These are phyloP conservation scores for Clivina fossor DNA, from an alignment of 2,888 invertebrate species.

Conservation along the genomic window DNA sequence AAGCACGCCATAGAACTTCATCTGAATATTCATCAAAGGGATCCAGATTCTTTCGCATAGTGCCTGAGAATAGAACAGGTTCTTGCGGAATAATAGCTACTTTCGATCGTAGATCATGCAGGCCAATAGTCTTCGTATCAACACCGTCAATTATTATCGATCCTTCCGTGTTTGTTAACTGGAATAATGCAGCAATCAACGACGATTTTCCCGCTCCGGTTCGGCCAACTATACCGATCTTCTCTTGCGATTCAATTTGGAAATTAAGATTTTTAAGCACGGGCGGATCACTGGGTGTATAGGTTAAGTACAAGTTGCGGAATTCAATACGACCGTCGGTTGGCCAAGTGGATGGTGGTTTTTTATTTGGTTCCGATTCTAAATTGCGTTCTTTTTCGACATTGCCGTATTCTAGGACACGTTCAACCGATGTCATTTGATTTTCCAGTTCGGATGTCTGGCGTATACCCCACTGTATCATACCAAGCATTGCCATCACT, in stretches of 20 bases:
- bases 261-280: conserved; percentile 71
- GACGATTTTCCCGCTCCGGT: conserved; percentile 78
- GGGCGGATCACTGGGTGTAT: conserved; percentile 65
- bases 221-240: conserved; percentile 72
- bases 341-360: conserved; percentile 72
- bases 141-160: conserved; percentile 73
- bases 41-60: conserved; percentile 80
- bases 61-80: conserved; percentile 78
- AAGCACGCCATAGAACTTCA: conserved; percentile 72
- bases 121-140: conserved; percentile 65
- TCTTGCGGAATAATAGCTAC: conserved; percentile 80
- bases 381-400: conserved; percentile 70
- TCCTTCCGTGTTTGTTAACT: conserved; percentile 73
- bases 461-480: conserved; percentile 65
- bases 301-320: conserved; percentile 65
- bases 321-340: conserved; percentile 65
- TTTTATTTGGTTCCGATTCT: conserved; percentile 61
- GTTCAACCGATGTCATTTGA: conserved; percentile 87
- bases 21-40: conserved; percentile 78
- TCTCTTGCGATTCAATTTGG: conserved; percentile 63
- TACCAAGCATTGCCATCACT: conserved; percentile 74
- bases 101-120: conserved; percentile 69
- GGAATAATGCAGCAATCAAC: conserved; percentile 70
- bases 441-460: conserved; percentile 87
- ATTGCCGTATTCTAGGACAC: conserved; percentile 76